phyloP scores from a whole-genome alignment of 35 echinoderm and acorn worm species.

The Ophiothrix spiculata region DNA sequence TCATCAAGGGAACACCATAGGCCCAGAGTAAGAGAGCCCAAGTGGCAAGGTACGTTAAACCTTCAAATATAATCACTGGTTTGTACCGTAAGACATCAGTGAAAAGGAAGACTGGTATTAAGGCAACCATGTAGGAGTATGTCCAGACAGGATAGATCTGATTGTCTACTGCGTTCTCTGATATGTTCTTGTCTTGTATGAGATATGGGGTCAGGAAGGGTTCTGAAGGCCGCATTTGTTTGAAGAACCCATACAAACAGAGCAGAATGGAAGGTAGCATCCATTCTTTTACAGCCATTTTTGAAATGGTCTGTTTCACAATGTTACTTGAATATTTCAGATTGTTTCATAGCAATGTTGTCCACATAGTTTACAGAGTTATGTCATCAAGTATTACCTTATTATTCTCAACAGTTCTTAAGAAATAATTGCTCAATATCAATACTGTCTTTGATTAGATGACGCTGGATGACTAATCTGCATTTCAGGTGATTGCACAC shows the following conservation, averaged over 20 bases:
- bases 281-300: conserved; percentile 34
- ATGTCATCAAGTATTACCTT: too few relatives aligned
- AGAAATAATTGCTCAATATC: too few relatives aligned
- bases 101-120: conserved; percentile 83
- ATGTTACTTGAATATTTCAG: too few relatives aligned
- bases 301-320: too few relatives aligned
- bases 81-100: conserved; percentile 91
- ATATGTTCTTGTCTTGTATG: conserved; percentile 62
- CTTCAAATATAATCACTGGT: conserved; percentile 82
- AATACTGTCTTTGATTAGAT: too few relatives aligned
- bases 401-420: too few relatives aligned
- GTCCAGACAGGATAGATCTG: conserved; percentile 92
- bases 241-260: conserved; percentile 93
- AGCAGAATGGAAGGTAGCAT: conserved; percentile 56
- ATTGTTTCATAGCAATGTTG: too few relatives aligned
- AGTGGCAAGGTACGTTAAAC: conserved; percentile 59
- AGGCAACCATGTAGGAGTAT: conserved; percentile 83
- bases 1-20: conserved; percentile 57
- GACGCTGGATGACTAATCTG: too few relatives aligned
- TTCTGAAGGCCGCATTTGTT: conserved; percentile 85
- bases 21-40: conserved; percentile 72
- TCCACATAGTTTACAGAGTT: too few relatives aligned
- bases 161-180: conserved; percentile 61
- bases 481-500: too few relatives aligned
- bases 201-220: conserved; percentile 95